Evolutionary conservation across 2,797 vertebrate genomes (phyloP).

Genomic region (Phoxinus dragarum): DNA sequence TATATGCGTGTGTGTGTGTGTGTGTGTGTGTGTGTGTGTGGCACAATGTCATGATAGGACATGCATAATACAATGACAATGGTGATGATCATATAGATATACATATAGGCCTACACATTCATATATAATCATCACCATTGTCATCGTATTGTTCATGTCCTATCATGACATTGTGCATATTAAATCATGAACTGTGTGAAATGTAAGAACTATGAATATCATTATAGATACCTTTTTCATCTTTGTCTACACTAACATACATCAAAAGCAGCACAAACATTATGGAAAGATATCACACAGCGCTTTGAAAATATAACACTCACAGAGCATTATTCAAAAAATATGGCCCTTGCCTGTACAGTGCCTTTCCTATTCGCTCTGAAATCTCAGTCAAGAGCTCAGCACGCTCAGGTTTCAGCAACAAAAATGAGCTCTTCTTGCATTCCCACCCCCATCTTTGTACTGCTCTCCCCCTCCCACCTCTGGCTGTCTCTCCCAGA

Average conservation of each 20-base stretch:
- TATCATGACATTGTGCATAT: constrained; percentile 65
- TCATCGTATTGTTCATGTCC: background rate
- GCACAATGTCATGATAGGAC: constrained; percentile 51
- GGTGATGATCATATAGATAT: background rate
- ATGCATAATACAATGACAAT: background rate
- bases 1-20: too few relatives aligned
- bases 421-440: constrained; percentile 52
- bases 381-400: constrained; percentile 44
- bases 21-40: too few relatives aligned
- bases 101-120: too few relatives aligned
- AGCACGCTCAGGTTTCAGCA: constrained; percentile 55
- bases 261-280: constrained; percentile 12
- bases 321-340: constrained; percentile 22
- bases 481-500: constrained; percentile 61
- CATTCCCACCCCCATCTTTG: constrained; percentile 57
- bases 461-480: constrained; percentile 54
- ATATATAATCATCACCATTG: background rate
- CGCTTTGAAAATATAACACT: constrained; percentile 40
- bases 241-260: constrained; percentile 3
- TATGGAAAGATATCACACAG: constrained; percentile 14
- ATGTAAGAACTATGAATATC: constrained; percentile 64
- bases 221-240: constrained; percentile 9
- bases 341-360: constrained; percentile 36
- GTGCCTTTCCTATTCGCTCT: constrained; percentile 35
- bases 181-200: constrained; percentile 65